Base-by-base conservation (phyloP, 1,140 invertebrate species). In the Atta cephalotes region DNA sequence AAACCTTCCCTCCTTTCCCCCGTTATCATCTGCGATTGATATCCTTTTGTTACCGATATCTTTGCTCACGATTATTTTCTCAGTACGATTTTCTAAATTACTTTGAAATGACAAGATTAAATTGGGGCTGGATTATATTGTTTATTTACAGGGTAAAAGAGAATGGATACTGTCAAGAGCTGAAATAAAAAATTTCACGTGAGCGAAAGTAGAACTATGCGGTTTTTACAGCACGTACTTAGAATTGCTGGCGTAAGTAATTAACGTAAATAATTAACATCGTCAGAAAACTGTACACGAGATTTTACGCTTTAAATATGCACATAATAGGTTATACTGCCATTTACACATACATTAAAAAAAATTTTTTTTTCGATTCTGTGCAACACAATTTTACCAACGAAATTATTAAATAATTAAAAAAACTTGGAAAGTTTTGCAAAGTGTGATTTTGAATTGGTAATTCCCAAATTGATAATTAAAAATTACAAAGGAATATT, bases 11-110 rank as follows among this genome's bases (percentile, higher is more conserved):
- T n/a, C 39, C 76, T 28, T 51, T 58, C 63, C 21, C 51, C 28
- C 16, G 39, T 45, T 78, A 53, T 76, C 65, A 87, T 63, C 28
- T 72, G 66, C 70, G 77, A 91, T 84, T 84, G 86, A 89, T 91
- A 87, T 86, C 85, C 65, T 84, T 92, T 81, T 85, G 91, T 85
- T 77, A 92, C 74, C 28, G 86, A 92, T 92, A 90, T 77, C 77
- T 81, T 70, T 87, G 31, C 65, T 3, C n/a, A 31, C 12, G 25
- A 49, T 35, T 66, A 84, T 87, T 85, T 87, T 85, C 39, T 31
- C 80, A 18, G 1, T 39, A n/a, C 49, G 49, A 78, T 53, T 78
- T 66, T 66, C 82, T 51, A 66, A 66, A 79, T 62, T 79, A 31
- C 25, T 10, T 45, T 5, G 12, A 31, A 58, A 82, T 62, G 56